Conservation (phyloP, 2,113 vertebrate species). For the Ailurus styani region DNA sequence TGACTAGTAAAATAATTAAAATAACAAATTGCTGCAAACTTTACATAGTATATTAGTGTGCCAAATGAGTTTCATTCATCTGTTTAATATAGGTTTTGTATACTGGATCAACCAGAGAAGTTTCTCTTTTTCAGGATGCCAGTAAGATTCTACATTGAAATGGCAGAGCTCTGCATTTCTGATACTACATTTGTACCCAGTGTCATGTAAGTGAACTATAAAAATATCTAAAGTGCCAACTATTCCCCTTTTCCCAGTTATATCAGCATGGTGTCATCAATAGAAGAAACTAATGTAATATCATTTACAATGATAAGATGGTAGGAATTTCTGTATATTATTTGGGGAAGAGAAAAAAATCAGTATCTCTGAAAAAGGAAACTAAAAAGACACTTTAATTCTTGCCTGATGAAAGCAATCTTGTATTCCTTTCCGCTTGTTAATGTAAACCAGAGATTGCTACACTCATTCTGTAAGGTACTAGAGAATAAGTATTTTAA, state of each 20-base stretch:
- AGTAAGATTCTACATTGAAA: background rate
- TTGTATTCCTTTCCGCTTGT: background rate
- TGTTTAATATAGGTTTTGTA: background rate
- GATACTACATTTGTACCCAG: background rate
- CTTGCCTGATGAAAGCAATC: background rate
- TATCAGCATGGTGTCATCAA: background rate
- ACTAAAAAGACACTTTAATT: background rate
- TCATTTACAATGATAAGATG: background rate
- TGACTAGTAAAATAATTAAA: slow-evolving; percentile 27
- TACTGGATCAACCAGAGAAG: background rate
- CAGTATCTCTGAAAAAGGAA: background rate
- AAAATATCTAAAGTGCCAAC: background rate
- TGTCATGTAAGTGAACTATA: background rate
- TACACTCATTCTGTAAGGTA: background rate
- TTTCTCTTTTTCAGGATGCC: background rate
- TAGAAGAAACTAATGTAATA: background rate
- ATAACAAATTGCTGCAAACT: background rate
- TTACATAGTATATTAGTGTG: background rate
- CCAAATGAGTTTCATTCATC: background rate
- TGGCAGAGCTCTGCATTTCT: background rate
- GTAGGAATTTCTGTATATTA: background rate
- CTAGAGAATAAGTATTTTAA: background rate
- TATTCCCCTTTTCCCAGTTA: background rate
- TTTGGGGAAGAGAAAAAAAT: background rate
- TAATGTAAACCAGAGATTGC: background rate